Conservation (phyloP, 2,797 vertebrate genomes). For the Micrastur ruficollis region DNA sequence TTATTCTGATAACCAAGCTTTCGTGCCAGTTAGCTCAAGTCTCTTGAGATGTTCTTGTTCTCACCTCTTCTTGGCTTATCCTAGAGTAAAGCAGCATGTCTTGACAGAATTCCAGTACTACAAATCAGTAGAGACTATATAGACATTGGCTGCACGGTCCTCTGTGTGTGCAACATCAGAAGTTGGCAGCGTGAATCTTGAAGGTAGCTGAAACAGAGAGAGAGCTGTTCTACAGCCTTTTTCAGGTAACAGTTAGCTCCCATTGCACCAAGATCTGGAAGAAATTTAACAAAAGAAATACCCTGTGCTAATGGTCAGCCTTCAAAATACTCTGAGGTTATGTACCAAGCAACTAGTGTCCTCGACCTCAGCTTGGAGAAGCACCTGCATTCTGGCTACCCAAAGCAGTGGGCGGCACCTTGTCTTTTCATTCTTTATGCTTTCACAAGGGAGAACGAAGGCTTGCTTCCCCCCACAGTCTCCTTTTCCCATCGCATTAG, state of each 20-base stretch:
- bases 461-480: not conserved
- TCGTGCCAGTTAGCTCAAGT: not conserved
- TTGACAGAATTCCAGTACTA: not conserved
- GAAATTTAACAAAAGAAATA: not conserved
- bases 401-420: not conserved
- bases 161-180: not conserved
- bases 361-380: not conserved
- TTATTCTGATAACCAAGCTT: not conserved
- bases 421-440: not conserved
- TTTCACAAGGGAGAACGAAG: not conserved
- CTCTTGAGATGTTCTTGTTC: not conserved
- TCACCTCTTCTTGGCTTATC: not conserved
- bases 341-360: not conserved
- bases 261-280: not conserved
- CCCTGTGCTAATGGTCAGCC: not conserved
- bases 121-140: fast-evolving
- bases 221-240: not conserved
- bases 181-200: fast-evolving
- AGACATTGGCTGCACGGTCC: not conserved
- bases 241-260: not conserved
- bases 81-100: not conserved
- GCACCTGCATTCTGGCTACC: not conserved
- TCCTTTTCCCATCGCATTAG: not conserved
- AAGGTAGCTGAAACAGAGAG: too few relatives aligned
- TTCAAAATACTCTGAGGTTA: not conserved